Conservation (phyloP, 2,888 invertebrate genomes). For the Unio delphinus region DNA sequence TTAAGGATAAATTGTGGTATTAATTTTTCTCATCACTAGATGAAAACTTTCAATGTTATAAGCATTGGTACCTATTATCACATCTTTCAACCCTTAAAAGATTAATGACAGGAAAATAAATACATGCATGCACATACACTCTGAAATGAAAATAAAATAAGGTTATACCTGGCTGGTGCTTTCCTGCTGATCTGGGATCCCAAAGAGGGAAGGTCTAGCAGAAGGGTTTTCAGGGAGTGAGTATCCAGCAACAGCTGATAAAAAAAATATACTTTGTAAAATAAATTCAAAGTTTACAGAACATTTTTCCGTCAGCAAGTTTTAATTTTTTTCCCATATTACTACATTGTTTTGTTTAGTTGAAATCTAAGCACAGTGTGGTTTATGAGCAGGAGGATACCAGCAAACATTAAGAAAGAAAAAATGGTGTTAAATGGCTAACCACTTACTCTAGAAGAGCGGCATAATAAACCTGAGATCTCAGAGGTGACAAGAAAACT, state of each 20-base stretch:
- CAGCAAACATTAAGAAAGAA: not conserved
- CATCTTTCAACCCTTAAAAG: not conserved
- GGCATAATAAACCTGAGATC: too few relatives aligned
- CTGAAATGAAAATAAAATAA: not conserved
- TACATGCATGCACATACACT: not conserved
- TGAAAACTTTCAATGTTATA: too few relatives aligned
- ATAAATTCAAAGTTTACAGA: not conserved
- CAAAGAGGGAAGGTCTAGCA: slow-evolving; percentile 94
- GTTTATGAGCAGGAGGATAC: not conserved
- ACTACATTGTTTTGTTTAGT: not conserved
- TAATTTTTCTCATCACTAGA: too few relatives aligned
- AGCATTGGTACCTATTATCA: not conserved
- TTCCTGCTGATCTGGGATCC: slow-evolving; percentile 89
- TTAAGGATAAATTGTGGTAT: too few relatives aligned
- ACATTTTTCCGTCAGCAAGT: not conserved
- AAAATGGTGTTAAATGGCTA: too few relatives aligned
- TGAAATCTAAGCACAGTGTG: not conserved
- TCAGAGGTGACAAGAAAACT: too few relatives aligned
- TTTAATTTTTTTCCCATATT: not conserved
- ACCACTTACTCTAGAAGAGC: too few relatives aligned
- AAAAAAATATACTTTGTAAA: slow-evolving; percentile 2
- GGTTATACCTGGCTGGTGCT: slow-evolving; percentile 85
- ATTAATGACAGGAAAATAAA: not conserved
- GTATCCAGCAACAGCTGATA: slow-evolving; percentile 91
- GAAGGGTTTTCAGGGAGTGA: slow-evolving; percentile 80